Evolutionary conservation across 2,113 vertebrate genomes (phyloP), one percentile per base, ranked within the genome.

Genomic region (Hyperoodon ampullatus): DNA sequence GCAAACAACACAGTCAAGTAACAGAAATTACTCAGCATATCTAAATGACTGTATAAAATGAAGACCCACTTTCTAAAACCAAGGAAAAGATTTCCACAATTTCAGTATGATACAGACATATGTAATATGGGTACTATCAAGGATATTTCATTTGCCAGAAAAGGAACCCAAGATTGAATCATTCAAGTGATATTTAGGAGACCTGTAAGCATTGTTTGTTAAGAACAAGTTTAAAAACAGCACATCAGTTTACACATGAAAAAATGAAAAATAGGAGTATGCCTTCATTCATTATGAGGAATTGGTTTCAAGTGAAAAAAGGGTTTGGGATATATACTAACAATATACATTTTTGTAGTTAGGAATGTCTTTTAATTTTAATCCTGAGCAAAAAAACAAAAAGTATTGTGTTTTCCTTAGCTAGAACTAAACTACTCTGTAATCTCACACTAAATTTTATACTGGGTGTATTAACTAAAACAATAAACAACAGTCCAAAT

Each of bases 1-100:
- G 95, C 90, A 97, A 98, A 98, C 75, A 98, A 86, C 61, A 96
- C 44, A 96, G 85, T 98, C 93, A 82, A 98, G 89, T 39, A 97
- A 98, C 19, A 92, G 97, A 97, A 98, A 98, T 47, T 97, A 1
- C 94, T 97, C 80, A 89, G 95, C 80, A 88, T 93, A 86, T 96
- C 80, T 95, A 96, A 97, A 55, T 80, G 47, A 95, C 66, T 1
- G 8, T 70, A 77, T 91, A 93, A 97, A 96, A 93, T 63, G 94
- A 96, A 95, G 47, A 92, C 78, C 90, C 78, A 74, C 16, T 68
- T 93, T 93, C 83, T 95, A 85, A 96, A 98, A 71, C 60, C 88
- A 97, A 26, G 66, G 50, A 83, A 88, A 95, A 97, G 15, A 87
- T 91, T 98, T 96, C 88, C 94, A 65, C 81, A 75, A 81, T 93